Conservation (phyloP, 2,797 vertebrate genomes). For the Gadopsis bispinosus region DNA sequence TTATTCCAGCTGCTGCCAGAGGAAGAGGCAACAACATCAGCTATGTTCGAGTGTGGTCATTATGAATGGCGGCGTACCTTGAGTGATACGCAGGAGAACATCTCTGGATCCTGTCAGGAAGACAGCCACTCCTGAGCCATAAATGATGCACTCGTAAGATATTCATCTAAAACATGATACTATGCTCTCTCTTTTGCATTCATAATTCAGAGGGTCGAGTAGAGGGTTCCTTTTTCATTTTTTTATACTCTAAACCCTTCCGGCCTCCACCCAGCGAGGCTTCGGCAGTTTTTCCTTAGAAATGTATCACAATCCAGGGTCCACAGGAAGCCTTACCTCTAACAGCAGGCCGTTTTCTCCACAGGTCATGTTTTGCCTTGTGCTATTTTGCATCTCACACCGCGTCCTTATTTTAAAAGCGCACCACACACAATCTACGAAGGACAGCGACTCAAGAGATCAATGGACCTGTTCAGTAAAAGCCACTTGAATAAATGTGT, state of each 20-base stretch:
- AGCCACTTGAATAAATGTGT: background rate
- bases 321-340: background rate
- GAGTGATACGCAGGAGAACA: slow-evolving; percentile 16
- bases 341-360: background rate
- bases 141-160: slow-evolving; percentile 60
- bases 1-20: slow-evolving; percentile 65
- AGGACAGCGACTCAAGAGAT: background rate
- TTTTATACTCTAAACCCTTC: slow-evolving; percentile 7
- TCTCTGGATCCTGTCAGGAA: slow-evolving; percentile 29
- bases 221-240: background rate
- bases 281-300: background rate
- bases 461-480: slow-evolving; percentile 1
- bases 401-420: background rate
- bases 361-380: background rate
- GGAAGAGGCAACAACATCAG: slow-evolving; percentile 48
- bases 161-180: slow-evolving; percentile 55
- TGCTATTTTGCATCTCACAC: slow-evolving; percentile 5
- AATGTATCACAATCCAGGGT: slow-evolving; percentile 2
- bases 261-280: background rate
- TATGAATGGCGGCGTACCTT: slow-evolving; percentile 41
- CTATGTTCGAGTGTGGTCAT: slow-evolving; percentile 51
- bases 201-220: slow-evolving; percentile 39
- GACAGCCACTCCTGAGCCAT: slow-evolving; percentile 37
- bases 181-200: slow-evolving; percentile 25
- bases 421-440: background rate